Conservation (phyloP, 2,797 vertebrate species). For the Aulostomus chinensis region DNA sequence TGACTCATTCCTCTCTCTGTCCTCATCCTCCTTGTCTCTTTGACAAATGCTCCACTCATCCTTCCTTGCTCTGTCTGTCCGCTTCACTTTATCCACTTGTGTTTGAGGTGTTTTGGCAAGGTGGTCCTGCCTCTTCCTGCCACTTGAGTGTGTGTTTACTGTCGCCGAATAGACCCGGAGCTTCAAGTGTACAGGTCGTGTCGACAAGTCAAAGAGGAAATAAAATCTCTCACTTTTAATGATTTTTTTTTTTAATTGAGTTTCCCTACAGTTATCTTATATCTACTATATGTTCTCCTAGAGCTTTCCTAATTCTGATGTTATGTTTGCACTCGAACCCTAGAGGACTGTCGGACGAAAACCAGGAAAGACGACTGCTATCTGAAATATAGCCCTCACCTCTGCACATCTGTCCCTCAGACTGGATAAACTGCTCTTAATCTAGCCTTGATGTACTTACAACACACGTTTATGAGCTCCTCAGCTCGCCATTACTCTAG, state of each 20-base stretch:
- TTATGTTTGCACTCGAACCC: conserved; percentile 52
- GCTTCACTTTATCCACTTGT: conserved; percentile 17
- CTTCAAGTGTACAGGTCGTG: background rate
- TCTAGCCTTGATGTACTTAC: conserved; percentile 49
- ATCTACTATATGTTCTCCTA: conserved; percentile 1
- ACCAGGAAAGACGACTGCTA: conserved; percentile 44
- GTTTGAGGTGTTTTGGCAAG: conserved; percentile 15
- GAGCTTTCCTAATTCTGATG: conserved; percentile 28
- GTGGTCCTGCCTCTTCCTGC: background rate
- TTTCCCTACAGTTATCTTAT: no score
- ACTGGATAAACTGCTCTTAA: conserved; percentile 51
- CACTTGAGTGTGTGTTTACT: background rate
- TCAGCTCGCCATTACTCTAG: conserved; percentile 30
- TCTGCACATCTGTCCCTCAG: conserved; percentile 29
- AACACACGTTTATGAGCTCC: conserved; percentile 45
- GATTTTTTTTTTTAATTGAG: no score
- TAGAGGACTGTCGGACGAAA: conserved; percentile 47
- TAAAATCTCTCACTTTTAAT: background rate
- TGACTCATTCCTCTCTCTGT: conserved; percentile 56
- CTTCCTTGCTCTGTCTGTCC: conserved; percentile 13
- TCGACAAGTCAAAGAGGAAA: background rate
- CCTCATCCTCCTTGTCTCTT: conserved; percentile 35
- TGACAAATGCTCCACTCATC: conserved; percentile 23
- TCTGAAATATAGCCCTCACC: conserved; percentile 39
- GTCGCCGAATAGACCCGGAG: no score